Evolutionary conservation across 2,797 vertebrate genomes (phyloP).

Genomic region (Tapera naevia): DNA sequence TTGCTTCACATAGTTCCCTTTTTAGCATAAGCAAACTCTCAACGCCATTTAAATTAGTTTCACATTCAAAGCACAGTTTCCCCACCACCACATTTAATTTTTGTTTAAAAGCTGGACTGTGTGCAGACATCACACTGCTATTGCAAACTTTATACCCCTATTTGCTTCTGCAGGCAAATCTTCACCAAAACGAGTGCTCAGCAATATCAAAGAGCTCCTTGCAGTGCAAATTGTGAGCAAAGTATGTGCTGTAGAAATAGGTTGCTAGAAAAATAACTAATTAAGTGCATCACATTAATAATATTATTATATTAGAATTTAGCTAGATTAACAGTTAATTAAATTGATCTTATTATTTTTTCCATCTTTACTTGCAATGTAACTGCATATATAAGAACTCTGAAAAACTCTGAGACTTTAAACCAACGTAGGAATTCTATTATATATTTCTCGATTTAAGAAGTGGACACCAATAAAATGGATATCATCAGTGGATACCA

Average conservation of each 20-base stretch:
- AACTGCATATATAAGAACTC: not conserved
- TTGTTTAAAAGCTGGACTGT: not conserved
- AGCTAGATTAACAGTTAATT: not conserved
- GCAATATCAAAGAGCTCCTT: not conserved
- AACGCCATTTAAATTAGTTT: not conserved
- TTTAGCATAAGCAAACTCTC: not conserved
- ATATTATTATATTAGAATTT: not conserved
- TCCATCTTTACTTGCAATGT: not conserved
- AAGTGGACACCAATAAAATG: accelerated
- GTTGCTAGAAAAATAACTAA: not conserved
- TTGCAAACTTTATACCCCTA: too few species aligned
- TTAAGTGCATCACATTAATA: not conserved
- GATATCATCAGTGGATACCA: too few species aligned
- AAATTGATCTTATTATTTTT: not conserved
- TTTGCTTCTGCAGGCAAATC: too few species aligned
- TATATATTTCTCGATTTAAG: not conserved
- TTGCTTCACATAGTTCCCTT: not conserved
- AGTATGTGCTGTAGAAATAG: not conserved
- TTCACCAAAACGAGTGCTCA: not conserved
- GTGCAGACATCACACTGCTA: too few species aligned
- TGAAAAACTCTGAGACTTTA: not conserved
- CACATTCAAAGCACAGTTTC: not conserved
- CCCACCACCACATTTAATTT: not conserved
- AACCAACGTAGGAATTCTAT: not conserved
- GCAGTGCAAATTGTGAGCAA: not conserved